Evolutionary conservation across 2,797 vertebrate species (phyloP).

Genomic region (Scolopax rusticola): DNA sequence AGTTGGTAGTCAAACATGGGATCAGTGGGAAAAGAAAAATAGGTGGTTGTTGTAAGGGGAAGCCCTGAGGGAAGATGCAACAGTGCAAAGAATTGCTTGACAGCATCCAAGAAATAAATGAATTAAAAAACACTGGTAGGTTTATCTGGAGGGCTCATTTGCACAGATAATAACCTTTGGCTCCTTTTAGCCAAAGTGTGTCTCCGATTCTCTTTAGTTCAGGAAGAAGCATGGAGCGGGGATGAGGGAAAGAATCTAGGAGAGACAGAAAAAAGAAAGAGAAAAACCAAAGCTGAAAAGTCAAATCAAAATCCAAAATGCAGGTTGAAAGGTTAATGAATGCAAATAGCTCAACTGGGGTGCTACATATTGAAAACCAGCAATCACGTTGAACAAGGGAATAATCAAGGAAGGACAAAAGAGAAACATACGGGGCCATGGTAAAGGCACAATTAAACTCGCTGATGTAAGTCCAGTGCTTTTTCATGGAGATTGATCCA

Average conservation of each 20-base stretch:
- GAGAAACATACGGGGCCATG: not conserved
- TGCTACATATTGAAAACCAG: conserved; percentile 17
- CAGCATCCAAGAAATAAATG: not conserved
- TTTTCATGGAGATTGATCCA: not conserved
- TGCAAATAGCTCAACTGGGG: not conserved
- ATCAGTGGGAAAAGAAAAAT: not conserved
- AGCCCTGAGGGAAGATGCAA: not conserved
- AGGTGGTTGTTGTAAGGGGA: not conserved
- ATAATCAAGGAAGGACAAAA: conserved; percentile 23
- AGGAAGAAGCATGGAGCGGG: fast-evolving
- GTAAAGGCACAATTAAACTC: not conserved
- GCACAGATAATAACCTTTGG: not conserved
- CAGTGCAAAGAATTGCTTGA: not conserved
- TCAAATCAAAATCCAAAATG: not conserved
- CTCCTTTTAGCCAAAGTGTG: not conserved
- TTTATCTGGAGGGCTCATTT: not conserved
- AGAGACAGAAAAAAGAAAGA: not conserved
- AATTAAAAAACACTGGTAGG: not conserved
- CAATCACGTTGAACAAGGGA: conserved; percentile 21
- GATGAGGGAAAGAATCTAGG: not conserved
- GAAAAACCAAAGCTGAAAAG: not conserved
- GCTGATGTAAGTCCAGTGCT: not conserved
- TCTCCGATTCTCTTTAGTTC: not conserved
- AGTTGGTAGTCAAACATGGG: not conserved
- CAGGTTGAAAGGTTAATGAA: conserved; percentile 42